phyloP scores from a whole-genome alignment of 2,888 invertebrate genomes.

The Nemurella pictetii region DNA sequence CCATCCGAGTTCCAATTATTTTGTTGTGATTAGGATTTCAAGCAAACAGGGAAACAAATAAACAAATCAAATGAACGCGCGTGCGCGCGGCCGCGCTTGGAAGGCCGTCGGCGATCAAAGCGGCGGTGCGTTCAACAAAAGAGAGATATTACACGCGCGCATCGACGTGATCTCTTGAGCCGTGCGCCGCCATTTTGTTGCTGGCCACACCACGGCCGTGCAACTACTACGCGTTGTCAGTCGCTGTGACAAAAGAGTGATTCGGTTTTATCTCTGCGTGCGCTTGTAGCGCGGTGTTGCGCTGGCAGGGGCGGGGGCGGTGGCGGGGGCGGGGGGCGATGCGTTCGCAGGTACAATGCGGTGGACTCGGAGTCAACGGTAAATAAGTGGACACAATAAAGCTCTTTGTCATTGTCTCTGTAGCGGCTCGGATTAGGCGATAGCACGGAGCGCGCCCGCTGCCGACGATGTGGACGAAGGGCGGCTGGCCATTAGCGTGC shows the following conservation, averaged over 20 bases:
- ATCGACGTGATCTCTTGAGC: not conserved
- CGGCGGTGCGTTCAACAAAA: not conserved
- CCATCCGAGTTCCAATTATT: constrained; percentile 9
- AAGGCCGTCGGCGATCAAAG: not conserved
- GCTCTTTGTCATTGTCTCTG: not conserved
- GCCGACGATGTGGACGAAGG: too few relatives aligned
- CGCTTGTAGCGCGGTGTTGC: too few relatives aligned
- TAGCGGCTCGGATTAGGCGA: too few relatives aligned
- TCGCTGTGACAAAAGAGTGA: not conserved
- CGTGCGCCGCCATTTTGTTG: not conserved
- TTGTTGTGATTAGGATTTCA: constrained; percentile 15
- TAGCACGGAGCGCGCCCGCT: not conserved
- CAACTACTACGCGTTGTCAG: too few relatives aligned
- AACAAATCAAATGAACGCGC: constrained; percentile 24
- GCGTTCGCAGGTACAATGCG: not conserved
- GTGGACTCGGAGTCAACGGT: not conserved
- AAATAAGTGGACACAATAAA: not conserved
- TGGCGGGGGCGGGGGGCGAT: not conserved
- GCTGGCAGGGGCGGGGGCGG: too few relatives aligned
- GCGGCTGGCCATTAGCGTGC: too few relatives aligned
- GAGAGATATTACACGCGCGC: not conserved
- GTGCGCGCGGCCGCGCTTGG: too few relatives aligned
- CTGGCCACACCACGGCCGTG: not conserved
- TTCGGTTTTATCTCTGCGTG: too few relatives aligned
- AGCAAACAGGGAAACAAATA: constrained; percentile 10